Conservation (phyloP, 2,888 invertebrate genomes). For the Eledone cirrhosa region DNA sequence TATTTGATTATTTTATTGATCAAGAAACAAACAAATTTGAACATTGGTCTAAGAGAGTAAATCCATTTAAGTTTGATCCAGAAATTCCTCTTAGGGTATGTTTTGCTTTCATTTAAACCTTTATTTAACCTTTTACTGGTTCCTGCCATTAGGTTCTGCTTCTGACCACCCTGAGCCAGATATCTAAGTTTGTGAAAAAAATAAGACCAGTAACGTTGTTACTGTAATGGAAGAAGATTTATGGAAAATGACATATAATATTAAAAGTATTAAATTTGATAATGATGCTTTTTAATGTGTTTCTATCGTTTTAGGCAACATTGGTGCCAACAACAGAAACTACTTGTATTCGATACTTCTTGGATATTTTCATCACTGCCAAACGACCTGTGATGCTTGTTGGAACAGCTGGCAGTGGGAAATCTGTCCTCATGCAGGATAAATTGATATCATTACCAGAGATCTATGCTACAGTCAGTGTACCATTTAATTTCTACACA, state of each 20-base stretch:
- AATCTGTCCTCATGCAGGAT: slow-evolving; percentile 90
- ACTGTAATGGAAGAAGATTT: no score
- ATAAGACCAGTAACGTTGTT: no score
- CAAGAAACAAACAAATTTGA: slow-evolving; percentile 87
- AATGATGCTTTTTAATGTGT: not conserved
- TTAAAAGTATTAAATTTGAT: no score
- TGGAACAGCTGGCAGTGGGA: slow-evolving; percentile 91
- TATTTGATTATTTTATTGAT: slow-evolving; percentile 95
- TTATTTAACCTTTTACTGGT: no score
- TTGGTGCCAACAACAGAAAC: slow-evolving; percentile 94
- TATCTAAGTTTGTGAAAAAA: no score
- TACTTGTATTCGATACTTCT: slow-evolving; percentile 85
- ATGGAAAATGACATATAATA: no score
- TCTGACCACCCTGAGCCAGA: no score
- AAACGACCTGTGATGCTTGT: slow-evolving; percentile 94
- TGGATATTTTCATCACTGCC: slow-evolving; percentile 87
- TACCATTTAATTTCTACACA: slow-evolving; percentile 96
- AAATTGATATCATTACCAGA: slow-evolving; percentile 83
- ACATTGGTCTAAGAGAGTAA: slow-evolving; percentile 88
- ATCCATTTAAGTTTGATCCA: slow-evolving; percentile 89
- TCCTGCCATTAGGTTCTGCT: no score
- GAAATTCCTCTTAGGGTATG: slow-evolving; percentile 87
- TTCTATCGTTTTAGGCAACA: slow-evolving; percentile 74
- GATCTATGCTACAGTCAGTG: slow-evolving; percentile 83
- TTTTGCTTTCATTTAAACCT: not conserved